Evolutionary conservation across 35 echinoderm and acorn worm genomes (phyloP).

Genomic region (Hemicentrotus pulcherrimus): DNA sequence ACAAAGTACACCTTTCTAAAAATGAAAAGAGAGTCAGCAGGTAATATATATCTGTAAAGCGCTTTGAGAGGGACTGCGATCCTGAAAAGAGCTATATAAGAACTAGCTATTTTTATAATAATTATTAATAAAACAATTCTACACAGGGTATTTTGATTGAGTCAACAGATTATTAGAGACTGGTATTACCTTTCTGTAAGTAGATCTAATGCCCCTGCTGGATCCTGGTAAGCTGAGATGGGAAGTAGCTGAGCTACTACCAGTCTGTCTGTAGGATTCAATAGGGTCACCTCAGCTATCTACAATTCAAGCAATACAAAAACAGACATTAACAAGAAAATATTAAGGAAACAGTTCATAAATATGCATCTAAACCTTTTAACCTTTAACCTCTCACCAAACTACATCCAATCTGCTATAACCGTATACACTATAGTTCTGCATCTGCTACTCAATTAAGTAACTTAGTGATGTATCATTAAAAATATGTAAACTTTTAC

Average conservation of each 20-base stretch:
- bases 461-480: neutral
- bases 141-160: neutral
- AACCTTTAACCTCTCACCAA: neutral
- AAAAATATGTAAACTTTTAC: neutral
- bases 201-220: slow-evolving; percentile 72
- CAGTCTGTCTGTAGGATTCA: slow-evolving; percentile 81
- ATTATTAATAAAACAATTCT: neutral
- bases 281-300: slow-evolving; percentile 62
- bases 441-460: neutral
- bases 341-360: neutral
- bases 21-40: too few relatives aligned
- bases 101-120: too few relatives aligned
- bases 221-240: slow-evolving; percentile 88
- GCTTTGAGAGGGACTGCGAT: too few relatives aligned
- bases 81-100: too few relatives aligned
- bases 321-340: neutral
- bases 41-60: too few relatives aligned
- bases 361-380: neutral
- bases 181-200: slow-evolving; percentile 77
- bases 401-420: neutral
- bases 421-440: neutral
- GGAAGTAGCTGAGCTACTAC: slow-evolving; percentile 90
- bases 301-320: neutral
- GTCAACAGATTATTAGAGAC: neutral
- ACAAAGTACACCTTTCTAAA: neutral